A percentile compares a stretch with the other conserved stretches of the same genome.
Evolutionary conservation across 2,888 invertebrate species (phyloP).

Genomic region (Agrochola litura): DNA sequence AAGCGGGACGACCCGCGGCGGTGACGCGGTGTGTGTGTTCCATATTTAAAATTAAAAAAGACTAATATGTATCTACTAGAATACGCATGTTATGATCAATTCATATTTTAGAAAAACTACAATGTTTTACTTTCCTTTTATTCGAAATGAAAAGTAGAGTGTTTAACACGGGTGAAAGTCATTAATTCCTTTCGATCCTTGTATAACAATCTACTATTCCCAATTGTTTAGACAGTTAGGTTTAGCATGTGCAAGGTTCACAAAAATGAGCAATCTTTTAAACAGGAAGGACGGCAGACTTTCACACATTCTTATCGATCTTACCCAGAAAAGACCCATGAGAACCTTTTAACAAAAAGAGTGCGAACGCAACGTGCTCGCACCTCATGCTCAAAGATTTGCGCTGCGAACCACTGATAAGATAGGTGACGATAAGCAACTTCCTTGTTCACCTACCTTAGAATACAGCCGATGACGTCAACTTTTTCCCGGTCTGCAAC

Average conservation of each 20-base stretch:
- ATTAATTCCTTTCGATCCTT: no score
- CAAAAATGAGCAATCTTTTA: constrained; percentile 31
- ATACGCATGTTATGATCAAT: no score
- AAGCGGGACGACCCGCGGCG: no score
- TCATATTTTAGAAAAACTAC: no score
- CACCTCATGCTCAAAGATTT: constrained; percentile 74
- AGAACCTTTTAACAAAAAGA: constrained; percentile 76
- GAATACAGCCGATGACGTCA: constrained; percentile 62
- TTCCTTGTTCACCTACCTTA: constrained; percentile 59
- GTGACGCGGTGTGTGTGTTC: no score
- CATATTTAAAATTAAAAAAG: no score
- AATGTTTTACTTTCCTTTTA: no score
- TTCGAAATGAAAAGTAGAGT: no score
- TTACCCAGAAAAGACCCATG: constrained; percentile 78
- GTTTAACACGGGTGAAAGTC: no score
- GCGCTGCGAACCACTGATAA: constrained; percentile 71
- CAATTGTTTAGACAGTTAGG: background rate
- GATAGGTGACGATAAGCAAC: constrained; percentile 67
- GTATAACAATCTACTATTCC: no score
- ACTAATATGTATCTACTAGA: no score
- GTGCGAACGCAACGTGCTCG: constrained; percentile 78
- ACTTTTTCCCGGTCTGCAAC: constrained; percentile 42
- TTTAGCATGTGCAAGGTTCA: background rate
- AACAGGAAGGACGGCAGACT: constrained; percentile 67
- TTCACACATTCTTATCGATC: constrained; percentile 82